Conservation (phyloP, 2,113 vertebrate genomes). For the Triplophysa dalaica region DNA sequence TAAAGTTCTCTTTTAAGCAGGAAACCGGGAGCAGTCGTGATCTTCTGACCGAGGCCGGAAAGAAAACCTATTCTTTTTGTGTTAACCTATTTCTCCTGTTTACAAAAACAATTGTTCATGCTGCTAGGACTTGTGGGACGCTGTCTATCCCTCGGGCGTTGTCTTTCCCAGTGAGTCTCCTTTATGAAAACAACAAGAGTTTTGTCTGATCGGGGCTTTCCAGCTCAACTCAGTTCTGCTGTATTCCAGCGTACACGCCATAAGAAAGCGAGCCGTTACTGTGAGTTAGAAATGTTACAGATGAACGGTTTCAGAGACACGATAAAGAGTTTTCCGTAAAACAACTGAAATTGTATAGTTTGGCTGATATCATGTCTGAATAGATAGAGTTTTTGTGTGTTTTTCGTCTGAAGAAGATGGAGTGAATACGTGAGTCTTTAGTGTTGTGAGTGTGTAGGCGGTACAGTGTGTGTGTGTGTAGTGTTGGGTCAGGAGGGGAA, state of each 20-base stretch:
- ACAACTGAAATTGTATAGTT: not conserved
- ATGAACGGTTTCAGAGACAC: slow-evolving; percentile 33
- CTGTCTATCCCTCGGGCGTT: slow-evolving; percentile 54
- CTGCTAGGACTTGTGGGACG: slow-evolving; percentile 40
- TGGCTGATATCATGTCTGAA: not conserved
- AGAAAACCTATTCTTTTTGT: slow-evolving; percentile 45
- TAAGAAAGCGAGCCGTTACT: slow-evolving; percentile 10
- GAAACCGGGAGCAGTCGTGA: slow-evolving; percentile 48
- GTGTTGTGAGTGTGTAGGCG: slow-evolving; percentile 22
- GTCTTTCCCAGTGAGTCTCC: slow-evolving; percentile 39
- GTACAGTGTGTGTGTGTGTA: slow-evolving; percentile 23
- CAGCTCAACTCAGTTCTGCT: slow-evolving; percentile 49
- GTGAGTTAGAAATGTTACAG: slow-evolving; percentile 57
- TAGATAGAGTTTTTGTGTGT: no score
- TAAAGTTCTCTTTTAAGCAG: slow-evolving; percentile 57
- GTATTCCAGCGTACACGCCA: slow-evolving; percentile 23
- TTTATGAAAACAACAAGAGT: slow-evolving; percentile 57
- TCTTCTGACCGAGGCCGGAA: slow-evolving; percentile 38
- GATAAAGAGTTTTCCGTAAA: slow-evolving; percentile 9
- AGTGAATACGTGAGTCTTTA: not conserved
- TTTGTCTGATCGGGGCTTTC: slow-evolving; percentile 58
- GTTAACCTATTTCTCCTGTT: slow-evolving; percentile 51
- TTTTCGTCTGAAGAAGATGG: not conserved
- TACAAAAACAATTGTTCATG: slow-evolving; percentile 43
- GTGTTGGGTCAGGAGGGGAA: slow-evolving; percentile 9